Evolutionary conservation across 1,140 invertebrate genomes (phyloP), one percentile per base, ranked within the genome.

Genomic region (Microplitis demolitor): DNA sequence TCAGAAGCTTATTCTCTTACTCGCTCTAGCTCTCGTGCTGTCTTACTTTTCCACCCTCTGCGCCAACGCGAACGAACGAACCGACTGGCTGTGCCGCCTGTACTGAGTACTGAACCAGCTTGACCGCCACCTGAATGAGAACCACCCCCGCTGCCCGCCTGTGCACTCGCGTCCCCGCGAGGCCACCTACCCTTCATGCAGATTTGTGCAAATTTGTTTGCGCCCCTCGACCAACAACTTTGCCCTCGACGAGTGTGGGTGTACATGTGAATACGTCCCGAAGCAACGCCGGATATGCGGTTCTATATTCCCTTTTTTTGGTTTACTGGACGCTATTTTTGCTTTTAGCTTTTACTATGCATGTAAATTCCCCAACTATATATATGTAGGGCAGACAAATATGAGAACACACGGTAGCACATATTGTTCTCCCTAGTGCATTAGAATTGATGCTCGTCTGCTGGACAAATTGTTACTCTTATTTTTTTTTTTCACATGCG

Each of bases 171-270:
- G 66, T 14, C 60, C 45, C 14, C 58, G 39, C 14, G 39, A 58
- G 54, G 34, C 58, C 45, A 35, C 4, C 68, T 24, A 9, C 67
- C 50, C 68, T 53, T 54, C 74, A 71, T 73, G 75, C 70, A 72
- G 72, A 76, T 73, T 74, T 63, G 66, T 73, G 72, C 68, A 76
- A 72, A 76, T 62, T 70, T 68, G 69, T 72, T 73, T 70, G 45
- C 66, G 24, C 69, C 54, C 45, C 66, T 61, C 45, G 39, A 63
- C 54, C 66, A 69, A 51, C 74, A 50, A 58, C 72, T 62, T 14
- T 16, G 39, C 39, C 11, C 8, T 11, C 39, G 5, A 45, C 39
- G 5, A 45, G 5, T 45, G 39, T 54, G 45, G 16, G 45, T 14
- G 24, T 54, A 50, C 11, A 50, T 67, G 66, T 54, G 66, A 14